phyloP scores from a whole-genome alignment of 2,797 vertebrate species.

The Enteromius paludinosus region DNA sequence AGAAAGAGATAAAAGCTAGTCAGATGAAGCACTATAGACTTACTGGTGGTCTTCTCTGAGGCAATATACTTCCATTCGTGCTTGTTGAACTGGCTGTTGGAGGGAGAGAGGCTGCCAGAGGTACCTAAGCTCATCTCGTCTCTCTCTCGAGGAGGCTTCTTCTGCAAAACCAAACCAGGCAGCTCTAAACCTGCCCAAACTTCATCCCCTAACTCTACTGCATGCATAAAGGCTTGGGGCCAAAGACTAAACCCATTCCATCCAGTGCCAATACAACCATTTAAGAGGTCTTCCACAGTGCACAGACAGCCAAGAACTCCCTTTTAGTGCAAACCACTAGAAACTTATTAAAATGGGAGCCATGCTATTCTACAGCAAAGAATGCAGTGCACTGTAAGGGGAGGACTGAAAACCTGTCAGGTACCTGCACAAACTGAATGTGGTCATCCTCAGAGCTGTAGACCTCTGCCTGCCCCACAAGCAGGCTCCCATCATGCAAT shows the following conservation, averaged over 20 bases:
- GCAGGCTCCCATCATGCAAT: conserved; percentile 95
- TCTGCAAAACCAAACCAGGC: conserved; percentile 95
- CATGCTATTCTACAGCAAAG: conserved; percentile 28
- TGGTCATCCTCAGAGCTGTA: conserved; percentile 98
- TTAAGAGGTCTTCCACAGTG: conserved; percentile 1
- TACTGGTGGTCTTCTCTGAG: conserved; percentile 95
- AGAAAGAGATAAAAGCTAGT: neutral
- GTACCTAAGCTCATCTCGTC: conserved; percentile 90
- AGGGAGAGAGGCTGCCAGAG: conserved; percentile 88
- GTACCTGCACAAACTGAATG: conserved; percentile 99
- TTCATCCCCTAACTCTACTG: conserved; percentile 41
- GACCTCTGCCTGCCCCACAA: conserved; percentile 95
- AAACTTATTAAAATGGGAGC: conserved; percentile 3
- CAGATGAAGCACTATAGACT: conserved; percentile 64
- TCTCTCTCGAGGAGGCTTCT: conserved; percentile 94
- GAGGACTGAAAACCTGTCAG: conserved; percentile 55
- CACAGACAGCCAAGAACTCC: neutral
- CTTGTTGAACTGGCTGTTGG: conserved; percentile 83
- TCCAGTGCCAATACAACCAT: conserved; percentile 1
- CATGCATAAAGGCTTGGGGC: neutral
- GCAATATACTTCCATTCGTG: conserved; percentile 98
- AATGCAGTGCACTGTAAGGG: conserved; percentile 10
- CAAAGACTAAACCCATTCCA: conserved; percentile 21
- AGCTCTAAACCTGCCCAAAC: conserved; percentile 86
- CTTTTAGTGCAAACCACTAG: conserved; percentile 10